Evolutionary conservation across 1,140 invertebrate genomes (phyloP).

Genomic region (Listronotus oregonensis): DNA sequence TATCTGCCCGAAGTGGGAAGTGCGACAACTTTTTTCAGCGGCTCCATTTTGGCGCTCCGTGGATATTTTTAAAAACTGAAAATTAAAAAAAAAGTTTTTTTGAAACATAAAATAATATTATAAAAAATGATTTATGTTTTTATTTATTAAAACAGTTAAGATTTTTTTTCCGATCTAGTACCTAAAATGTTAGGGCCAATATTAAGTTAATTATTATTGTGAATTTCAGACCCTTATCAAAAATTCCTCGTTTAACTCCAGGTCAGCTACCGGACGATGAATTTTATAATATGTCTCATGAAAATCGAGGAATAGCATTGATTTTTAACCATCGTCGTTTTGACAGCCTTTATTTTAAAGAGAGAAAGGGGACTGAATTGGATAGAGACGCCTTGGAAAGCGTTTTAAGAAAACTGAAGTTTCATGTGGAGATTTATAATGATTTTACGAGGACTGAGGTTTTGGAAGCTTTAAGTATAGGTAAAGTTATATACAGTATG

Average conservation of each 20-base stretch:
- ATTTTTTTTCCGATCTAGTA: too few species aligned
- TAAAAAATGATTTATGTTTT: too few species aligned
- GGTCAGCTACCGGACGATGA: conserved; percentile 27
- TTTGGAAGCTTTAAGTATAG: conserved; percentile 56
- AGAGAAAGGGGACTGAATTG: conserved; percentile 56
- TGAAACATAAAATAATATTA: too few species aligned
- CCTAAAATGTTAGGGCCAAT: too few species aligned
- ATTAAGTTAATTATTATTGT: too few species aligned
- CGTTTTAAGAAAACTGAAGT: conserved; percentile 59
- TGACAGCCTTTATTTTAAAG: conserved; percentile 48
- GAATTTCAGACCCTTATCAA: not conserved
- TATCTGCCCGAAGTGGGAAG: too few species aligned
- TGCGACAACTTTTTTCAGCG: too few species aligned
- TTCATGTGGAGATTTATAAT: conserved; percentile 63
- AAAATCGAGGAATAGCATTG: conserved; percentile 68
- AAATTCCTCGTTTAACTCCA: too few species aligned
- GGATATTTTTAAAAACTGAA: too few species aligned
- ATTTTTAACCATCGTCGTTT: conserved; percentile 78
- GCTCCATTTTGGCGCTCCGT: too few species aligned
- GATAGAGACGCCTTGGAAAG: conserved; percentile 55
- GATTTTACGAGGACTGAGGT: conserved; percentile 62
- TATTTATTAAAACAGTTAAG: too few species aligned
- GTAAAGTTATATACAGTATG: conserved; percentile 55
- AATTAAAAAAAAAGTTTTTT: too few species aligned
- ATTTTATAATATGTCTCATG: conserved; percentile 70